phyloP scores from a whole-genome alignment of 2,888 invertebrate genomes.

The Clitarchus hookeri region DNA sequence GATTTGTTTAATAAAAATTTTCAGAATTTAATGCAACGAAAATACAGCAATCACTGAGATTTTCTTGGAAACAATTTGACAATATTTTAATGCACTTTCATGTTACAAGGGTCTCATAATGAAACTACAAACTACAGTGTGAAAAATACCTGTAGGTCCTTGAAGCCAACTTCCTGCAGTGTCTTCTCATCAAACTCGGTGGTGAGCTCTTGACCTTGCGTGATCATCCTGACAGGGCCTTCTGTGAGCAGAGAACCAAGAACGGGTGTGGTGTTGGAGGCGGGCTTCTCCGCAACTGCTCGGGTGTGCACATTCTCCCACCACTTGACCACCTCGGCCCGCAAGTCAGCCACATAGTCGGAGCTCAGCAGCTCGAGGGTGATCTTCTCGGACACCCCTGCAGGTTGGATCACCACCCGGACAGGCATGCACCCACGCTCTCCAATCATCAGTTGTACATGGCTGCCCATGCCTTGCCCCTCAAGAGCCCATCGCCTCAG shows the following conservation, averaged over 20 bases:
- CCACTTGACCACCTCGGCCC: conserved; percentile 96
- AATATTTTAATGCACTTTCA: neutral
- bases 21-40: no score
- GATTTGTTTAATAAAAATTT: no score
- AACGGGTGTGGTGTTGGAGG: conserved; percentile 59
- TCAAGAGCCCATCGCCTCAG: conserved; percentile 87
- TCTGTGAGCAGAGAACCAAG: conserved; percentile 74
- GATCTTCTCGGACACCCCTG: conserved; percentile 84
- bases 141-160: conserved; percentile 80
- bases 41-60: no score
- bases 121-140: neutral
- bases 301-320: conserved; percentile 69
- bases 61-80: neutral
- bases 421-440: conserved; percentile 67
- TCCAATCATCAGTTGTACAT: conserved; percentile 66
- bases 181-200: conserved; percentile 92
- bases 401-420: conserved; percentile 83
- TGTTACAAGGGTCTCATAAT: neutral
- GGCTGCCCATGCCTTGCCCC: conserved; percentile 77
- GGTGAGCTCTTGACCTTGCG: conserved; percentile 90
- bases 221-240: conserved; percentile 89
- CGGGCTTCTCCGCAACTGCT: conserved; percentile 46
- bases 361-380: conserved; percentile 78
- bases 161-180: conserved; percentile 88
- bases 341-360: conserved; percentile 89